These are phyloP conservation scores for Rhinichthys osculus DNA, from an alignment of 2,797 vertebrate species.

Conservation along the genomic window DNA sequence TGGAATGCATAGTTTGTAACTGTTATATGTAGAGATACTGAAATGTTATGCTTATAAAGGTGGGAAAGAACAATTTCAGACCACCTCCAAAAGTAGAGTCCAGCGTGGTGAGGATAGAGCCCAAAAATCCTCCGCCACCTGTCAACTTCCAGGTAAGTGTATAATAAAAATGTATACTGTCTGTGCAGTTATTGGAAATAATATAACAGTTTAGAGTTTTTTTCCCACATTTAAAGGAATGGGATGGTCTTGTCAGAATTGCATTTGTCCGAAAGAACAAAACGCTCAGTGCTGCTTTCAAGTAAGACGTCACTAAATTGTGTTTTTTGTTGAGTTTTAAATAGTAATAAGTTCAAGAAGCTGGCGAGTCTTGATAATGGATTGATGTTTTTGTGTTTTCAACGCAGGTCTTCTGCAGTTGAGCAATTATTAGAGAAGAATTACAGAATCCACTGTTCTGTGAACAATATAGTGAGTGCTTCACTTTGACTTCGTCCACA, in stretches of 20 bases:
- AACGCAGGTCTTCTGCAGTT: constrained; percentile 86
- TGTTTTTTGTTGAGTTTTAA: background rate
- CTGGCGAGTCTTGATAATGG: background rate
- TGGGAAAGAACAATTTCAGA: constrained; percentile 97
- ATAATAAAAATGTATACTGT: background rate
- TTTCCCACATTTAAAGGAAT: constrained; percentile 81
- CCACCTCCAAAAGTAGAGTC: constrained; percentile 98
- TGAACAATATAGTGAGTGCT: constrained; percentile 87
- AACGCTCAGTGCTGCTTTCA: constrained; percentile 92
- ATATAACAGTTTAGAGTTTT: background rate
- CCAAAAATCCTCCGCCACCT: constrained; percentile 95
- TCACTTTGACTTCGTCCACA: background rate
- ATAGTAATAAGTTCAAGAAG: background rate
- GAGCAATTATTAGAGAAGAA: constrained; percentile 96
- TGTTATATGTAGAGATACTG: background rate
- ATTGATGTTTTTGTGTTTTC: background rate
- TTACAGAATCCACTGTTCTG: constrained; percentile 95
- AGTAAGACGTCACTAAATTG: constrained; percentile 81
- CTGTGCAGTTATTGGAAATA: background rate
- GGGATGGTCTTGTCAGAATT: constrained; percentile 97
- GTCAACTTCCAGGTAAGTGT: constrained; percentile 93
- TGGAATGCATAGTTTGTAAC: background rate
- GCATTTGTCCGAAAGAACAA: constrained; percentile 98
- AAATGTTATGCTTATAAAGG: constrained; percentile 72
- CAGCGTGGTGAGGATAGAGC: constrained; percentile 97